Evolutionary conservation across 1,140 invertebrate genomes (phyloP), one percentile per base, ranked within the genome.

Genomic region (Euura lappo): DNA sequence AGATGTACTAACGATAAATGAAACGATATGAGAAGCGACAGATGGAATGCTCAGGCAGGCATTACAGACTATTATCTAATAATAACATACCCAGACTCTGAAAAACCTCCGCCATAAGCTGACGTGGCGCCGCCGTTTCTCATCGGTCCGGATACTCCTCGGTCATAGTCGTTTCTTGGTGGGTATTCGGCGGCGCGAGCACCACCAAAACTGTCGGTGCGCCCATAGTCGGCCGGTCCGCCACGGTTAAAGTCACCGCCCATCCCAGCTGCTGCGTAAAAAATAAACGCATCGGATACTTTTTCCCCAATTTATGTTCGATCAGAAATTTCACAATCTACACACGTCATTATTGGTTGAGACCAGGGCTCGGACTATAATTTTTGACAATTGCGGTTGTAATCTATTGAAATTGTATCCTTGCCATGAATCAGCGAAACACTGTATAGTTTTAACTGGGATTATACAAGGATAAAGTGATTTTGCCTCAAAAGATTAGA

Each of bases 61-160:
- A 28, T 28, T 28, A 28, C 28, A 28, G 28, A 28, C 28, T 28
- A 28, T 28, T 28, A 28, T 28, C 1, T 28, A 28, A 28, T 28
- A 28, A 28, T 79, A 77, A 79, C 83, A 79, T 86, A 88, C 81
- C 86, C 86, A 72, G 85, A 83, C 75, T 87, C 87, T 45, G 81
- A 80, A 73, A 87, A 88, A 66, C 85, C 85, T 5, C 85, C 85
- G 45, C 85, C 85, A 8, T 82, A 79, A 65, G 85, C 84, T 28
- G 86, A 85, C 1, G 84, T 80, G 6, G 82, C 83, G 70, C 85
- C 85, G n/a, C 86, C 87, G 43, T 88, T 88, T 74, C 87, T 83
- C 84, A 87, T 88, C 5, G 87, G 87, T 42, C 85, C 87, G 44
- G 85, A 80, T 5, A 84, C 80, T 44, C 77, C 80, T 13, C 87